These are phyloP conservation scores for Agriopis aurantiaria DNA, from an alignment of 2,888 invertebrate genomes.

Conservation along the genomic window DNA sequence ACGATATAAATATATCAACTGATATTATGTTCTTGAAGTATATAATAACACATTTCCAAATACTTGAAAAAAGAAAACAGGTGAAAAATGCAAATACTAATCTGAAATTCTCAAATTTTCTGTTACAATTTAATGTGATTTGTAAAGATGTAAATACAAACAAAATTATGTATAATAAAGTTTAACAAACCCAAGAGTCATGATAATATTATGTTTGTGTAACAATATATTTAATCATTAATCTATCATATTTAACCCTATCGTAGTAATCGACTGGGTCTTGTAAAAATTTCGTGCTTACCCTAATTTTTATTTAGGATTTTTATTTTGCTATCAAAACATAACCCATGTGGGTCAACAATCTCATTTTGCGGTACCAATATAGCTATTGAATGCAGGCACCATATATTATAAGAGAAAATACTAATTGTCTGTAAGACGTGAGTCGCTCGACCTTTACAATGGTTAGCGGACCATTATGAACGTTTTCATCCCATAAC, in stretches of 20 bases:
- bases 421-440: conserved; percentile 23
- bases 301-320: no score
- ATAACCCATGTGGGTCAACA: no score
- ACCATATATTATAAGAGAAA: conserved; percentile 13
- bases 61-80: neutral
- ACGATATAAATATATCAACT: neutral
- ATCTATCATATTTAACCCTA: no score
- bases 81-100: neutral
- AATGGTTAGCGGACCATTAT: conserved; percentile 21
- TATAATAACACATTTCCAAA: neutral
- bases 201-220: no score
- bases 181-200: no score
- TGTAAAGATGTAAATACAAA: no score
- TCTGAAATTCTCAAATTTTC: neutral
- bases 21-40: neutral
- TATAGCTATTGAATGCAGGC: conserved; percentile 8
- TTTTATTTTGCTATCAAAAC: no score
- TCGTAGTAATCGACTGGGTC: no score
- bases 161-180: no score
- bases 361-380: neutral
- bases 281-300: no score
- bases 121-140: no score
- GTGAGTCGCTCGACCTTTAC: conserved; percentile 13
- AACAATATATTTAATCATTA: no score
- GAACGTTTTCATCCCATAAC: conserved; percentile 29